Evolutionary conservation across 2,797 vertebrate species (phyloP).

Genomic region (Clarias platycephalus): DNA sequence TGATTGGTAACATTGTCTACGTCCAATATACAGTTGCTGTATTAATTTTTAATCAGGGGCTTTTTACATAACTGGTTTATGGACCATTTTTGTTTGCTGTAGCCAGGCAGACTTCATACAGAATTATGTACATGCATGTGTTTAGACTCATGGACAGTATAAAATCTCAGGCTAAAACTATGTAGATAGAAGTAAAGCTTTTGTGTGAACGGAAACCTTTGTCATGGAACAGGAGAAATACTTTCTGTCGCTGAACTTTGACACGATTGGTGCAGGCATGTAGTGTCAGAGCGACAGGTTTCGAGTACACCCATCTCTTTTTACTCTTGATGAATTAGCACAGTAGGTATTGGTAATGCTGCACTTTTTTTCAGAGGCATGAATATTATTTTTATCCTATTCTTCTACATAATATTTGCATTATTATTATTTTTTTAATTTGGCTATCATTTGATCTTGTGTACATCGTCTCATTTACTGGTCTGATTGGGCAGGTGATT

Average conservation of each 20-base stretch:
- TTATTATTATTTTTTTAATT: neutral
- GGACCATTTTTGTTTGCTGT: neutral
- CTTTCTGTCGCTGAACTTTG: neutral
- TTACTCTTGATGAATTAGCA: neutral
- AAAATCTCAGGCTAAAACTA: neutral
- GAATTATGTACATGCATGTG: conserved; percentile 14
- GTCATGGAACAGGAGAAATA: neutral
- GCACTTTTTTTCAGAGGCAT: neutral
- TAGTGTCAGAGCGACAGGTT: neutral
- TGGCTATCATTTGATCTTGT: neutral
- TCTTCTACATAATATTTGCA: neutral
- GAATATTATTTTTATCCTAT: neutral
- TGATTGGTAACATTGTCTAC: too few relatives aligned
- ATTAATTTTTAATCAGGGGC: neutral
- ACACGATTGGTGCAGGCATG: neutral
- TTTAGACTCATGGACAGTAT: conserved; percentile 34
- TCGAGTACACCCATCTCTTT: neutral
- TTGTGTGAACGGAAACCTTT: too few relatives aligned
- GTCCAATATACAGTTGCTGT: neutral
- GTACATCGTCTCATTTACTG: neutral
- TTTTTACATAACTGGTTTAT: neutral
- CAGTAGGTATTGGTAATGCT: neutral
- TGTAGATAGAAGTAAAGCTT: neutral
- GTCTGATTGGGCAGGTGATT: conserved; percentile 24
- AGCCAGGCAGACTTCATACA: neutral